Evolutionary conservation across 2,888 invertebrate species (phyloP), one percentile per base, ranked within the genome.

Genomic region (Spilarctia lutea): DNA sequence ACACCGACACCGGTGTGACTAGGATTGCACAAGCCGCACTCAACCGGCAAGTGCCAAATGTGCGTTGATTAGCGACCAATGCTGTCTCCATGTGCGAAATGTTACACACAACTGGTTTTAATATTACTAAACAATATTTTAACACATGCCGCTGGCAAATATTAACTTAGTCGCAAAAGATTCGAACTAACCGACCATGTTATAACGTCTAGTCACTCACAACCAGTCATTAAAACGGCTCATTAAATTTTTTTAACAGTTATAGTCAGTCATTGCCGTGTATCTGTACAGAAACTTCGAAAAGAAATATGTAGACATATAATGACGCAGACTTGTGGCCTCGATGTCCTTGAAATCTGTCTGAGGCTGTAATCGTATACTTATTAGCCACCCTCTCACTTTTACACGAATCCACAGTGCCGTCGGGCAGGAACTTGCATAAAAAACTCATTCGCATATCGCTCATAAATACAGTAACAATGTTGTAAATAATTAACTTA

Each of bases 11-110:
- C 77, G 76, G 70, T 65, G 78, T 74, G 73, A 78, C 84, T 73
- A 76, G 75, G 16, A 79, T 84, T 84, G 77, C 74, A 72, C 76
- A 86, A 83, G 77, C 76, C 76, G 78, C 86, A 83, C 75, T 85
- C 82, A 81, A 86, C 81, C 84, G 79, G 79, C 82, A 80, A 84
- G 85, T 81, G 85, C 81, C 84, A 84, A 84, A 80, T 85, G 78
- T 82, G 85, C 88, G 84, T 86, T 87, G 85, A 83, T 88, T 86
- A 88, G 79, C 85, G 75, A 84, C 77, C 73, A 71, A 74, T n/a
- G 67, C 66, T 52, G 76, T 81, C 71, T 78, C 70, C 76, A 81
- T 56, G 75, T 81, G 82, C 78, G 74, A 80, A 78, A 77, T 75
- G 73, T 75, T 78, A 69, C 52, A 33, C 70, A 74, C 72, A 72